A percentile compares a stretch with the other conserved stretches of the same genome.
Conservation (phyloP, 2,888 invertebrate species). For the Agrypnus murinus region DNA sequence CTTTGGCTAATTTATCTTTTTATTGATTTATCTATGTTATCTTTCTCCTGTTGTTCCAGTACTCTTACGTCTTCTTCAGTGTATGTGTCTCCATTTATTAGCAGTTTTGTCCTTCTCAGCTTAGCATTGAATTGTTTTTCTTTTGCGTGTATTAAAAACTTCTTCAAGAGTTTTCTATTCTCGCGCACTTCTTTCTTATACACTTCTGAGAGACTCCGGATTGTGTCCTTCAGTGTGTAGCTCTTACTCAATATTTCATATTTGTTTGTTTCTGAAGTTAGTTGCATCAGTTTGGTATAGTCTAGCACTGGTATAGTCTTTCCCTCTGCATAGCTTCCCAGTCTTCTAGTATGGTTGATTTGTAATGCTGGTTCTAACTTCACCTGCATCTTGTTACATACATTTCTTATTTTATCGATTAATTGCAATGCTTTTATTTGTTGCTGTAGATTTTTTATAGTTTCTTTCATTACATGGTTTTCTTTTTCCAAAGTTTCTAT, state of each 20-base stretch:
- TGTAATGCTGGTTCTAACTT: neutral
- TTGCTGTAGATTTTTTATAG: neutral
- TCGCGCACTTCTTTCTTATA: too few species aligned
- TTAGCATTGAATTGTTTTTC: too few species aligned
- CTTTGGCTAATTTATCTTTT: too few species aligned
- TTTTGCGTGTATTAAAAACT: too few species aligned
- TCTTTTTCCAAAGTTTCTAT: neutral
- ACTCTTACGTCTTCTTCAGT: too few species aligned
- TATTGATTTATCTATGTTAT: too few species aligned
- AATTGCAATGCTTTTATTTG: neutral
- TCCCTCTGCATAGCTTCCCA: conserved; percentile 2
- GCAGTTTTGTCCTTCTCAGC: too few species aligned
- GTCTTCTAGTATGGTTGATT: neutral
- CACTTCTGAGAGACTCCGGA: too few species aligned
- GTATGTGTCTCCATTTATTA: too few species aligned
- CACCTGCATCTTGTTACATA: neutral
- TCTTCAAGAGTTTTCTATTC: too few species aligned
- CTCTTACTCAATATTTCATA: conserved; percentile 8
- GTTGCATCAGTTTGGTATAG: conserved; percentile 3
- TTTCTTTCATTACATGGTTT: conserved; percentile 1
- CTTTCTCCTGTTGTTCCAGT: too few species aligned
- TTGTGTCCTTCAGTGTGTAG: conserved; percentile 4
- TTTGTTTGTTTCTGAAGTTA: conserved; percentile 4
- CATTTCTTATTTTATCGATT: neutral
- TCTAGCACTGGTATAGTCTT: too few species aligned